phyloP scores from a whole-genome alignment of 2,113 vertebrate genomes.

The Empidonax alnorum region DNA sequence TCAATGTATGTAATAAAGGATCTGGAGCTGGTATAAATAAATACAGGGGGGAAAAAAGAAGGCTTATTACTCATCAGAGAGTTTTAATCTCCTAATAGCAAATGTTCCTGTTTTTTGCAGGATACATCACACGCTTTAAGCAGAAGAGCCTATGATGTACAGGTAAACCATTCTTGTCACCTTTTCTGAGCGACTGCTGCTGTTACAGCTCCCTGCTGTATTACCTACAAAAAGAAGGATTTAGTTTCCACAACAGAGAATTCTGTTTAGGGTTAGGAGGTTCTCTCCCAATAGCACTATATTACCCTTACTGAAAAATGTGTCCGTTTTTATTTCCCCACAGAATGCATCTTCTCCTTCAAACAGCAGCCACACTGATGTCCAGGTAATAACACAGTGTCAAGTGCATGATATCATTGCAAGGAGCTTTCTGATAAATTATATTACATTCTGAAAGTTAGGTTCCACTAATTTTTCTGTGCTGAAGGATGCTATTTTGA shows the following conservation, averaged over 20 bases:
- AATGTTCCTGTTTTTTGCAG: not conserved
- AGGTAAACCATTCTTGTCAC: slow-evolving; percentile 17
- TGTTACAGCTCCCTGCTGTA: not conserved
- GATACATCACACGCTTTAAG: slow-evolving; percentile 38
- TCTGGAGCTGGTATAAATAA: not conserved
- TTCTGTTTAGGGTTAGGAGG: not conserved
- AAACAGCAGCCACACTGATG: not conserved
- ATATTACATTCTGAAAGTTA: not conserved
- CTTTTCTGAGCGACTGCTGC: not conserved
- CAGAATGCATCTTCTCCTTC: slow-evolving; percentile 58
- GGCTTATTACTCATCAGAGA: not conserved
- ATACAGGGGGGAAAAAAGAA: not conserved
- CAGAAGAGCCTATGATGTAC: not conserved
- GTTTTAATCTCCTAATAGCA: not conserved
- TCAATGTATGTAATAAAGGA: not conserved
- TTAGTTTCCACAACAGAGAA: not conserved
- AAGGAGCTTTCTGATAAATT: not conserved
- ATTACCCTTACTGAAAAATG: not conserved
- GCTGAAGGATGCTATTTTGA: not conserved
- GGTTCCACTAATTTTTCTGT: not conserved
- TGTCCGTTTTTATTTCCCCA: not conserved
- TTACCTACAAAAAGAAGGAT: not conserved
- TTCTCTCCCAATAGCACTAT: not conserved
- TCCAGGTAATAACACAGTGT: slow-evolving; percentile 36
- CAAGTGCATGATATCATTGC: not conserved